Evolutionary conservation across 2,888 invertebrate genomes (phyloP).

Genomic region (Drosophila macrospina): DNA sequence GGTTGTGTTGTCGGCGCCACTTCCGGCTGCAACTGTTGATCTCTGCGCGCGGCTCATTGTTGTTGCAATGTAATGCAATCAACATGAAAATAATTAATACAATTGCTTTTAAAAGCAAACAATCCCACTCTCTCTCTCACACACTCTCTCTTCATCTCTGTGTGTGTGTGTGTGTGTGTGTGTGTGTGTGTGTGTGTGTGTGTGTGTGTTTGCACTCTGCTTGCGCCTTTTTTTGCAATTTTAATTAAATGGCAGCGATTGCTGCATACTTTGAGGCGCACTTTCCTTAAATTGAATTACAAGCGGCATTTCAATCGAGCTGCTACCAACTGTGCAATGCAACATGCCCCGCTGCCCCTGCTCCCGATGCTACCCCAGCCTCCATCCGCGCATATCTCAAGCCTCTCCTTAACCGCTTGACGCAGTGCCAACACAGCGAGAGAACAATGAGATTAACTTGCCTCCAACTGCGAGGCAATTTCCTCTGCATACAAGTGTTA

Average conservation of each 20-base stretch:
- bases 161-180: background rate
- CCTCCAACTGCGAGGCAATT: slow-evolving; percentile 33
- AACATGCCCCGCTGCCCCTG: slow-evolving; percentile 3
- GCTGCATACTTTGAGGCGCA: slow-evolving; percentile 70
- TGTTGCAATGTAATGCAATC: slow-evolving; percentile 61
- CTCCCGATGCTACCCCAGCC: background rate
- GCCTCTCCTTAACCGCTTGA: background rate
- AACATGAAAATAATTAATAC: slow-evolving; percentile 73
- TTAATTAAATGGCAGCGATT: slow-evolving; percentile 61
- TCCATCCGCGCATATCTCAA: no score
- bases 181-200: slow-evolving; percentile 1
- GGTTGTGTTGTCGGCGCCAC: slow-evolving; percentile 13
- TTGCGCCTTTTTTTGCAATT: slow-evolving; percentile 31
- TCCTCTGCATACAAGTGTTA: background rate
- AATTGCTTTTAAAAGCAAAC: slow-evolving; percentile 58
- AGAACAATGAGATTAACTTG: slow-evolving; percentile 44
- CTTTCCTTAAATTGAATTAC: slow-evolving; percentile 68
- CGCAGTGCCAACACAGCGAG: slow-evolving; percentile 5
- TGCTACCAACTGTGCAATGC: slow-evolving; percentile 30
- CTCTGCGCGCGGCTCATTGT: slow-evolving; percentile 20
- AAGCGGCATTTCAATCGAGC: slow-evolving; percentile 52
- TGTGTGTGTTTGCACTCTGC: slow-evolving; percentile 9
- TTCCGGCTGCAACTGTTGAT: slow-evolving; percentile 43
- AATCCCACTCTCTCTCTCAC: slow-evolving; percentile 6
- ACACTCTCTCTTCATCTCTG: background rate